Conservation (phyloP, 2,888 invertebrate genomes). For the Flexamia atlantica region DNA sequence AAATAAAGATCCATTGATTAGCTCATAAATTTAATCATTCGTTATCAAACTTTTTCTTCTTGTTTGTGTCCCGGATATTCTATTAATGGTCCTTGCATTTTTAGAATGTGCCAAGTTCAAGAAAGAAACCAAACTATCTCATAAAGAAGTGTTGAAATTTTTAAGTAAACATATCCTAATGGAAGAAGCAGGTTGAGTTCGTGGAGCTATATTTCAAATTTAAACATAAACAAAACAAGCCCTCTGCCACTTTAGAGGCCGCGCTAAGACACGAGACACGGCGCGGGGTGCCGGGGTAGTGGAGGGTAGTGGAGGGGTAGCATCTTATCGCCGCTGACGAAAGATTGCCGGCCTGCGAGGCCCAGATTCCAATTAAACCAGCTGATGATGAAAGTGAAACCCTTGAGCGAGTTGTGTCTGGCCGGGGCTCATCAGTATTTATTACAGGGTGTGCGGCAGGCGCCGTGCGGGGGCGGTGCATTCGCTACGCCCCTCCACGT, state of each 20-base stretch:
- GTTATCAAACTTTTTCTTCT: too few relatives aligned
- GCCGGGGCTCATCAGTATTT: constrained; percentile 53
- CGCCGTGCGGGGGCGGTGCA: constrained; percentile 17
- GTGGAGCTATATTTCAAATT: too few relatives aligned
- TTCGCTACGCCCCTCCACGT: not conserved
- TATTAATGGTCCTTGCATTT: too few relatives aligned
- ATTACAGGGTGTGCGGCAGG: constrained; percentile 28
- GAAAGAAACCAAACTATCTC: too few relatives aligned
- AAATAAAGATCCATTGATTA: too few relatives aligned
- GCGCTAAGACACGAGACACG: constrained; percentile 48
- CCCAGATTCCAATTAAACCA: constrained; percentile 54
- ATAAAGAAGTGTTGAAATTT: too few relatives aligned
- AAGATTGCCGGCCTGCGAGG: constrained; percentile 46
- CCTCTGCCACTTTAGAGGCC: not conserved
- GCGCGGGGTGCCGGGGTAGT: not conserved
- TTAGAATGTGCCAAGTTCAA: too few relatives aligned
- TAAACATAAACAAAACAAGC: too few relatives aligned
- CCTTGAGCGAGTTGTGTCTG: constrained; percentile 52
- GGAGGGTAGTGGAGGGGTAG: not conserved
- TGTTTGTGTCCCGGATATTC: too few relatives aligned
- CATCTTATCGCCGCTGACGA: constrained; percentile 54
- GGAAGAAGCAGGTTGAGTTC: too few relatives aligned
- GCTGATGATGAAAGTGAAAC: constrained; percentile 57
- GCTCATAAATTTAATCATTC: too few relatives aligned
- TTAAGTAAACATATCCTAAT: too few relatives aligned